Evolutionary conservation across 2,888 invertebrate species (phyloP).

Genomic region (Exocentrus adspersus): DNA sequence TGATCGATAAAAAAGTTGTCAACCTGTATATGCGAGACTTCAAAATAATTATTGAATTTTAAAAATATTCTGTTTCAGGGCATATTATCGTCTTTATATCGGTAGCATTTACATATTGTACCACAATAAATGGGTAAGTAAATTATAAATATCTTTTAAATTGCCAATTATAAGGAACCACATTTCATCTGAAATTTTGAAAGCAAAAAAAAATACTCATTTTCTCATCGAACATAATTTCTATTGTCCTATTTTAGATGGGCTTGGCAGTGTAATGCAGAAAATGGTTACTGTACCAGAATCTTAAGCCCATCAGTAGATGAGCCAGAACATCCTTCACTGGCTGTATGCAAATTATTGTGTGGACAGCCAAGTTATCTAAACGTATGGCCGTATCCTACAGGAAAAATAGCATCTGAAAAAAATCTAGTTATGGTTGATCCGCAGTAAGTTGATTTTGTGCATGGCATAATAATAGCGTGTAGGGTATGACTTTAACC

Average conservation of each 20-base stretch:
- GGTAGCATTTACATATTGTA: no score
- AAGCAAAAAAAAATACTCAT: no score
- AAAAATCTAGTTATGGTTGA: conserved; percentile 66
- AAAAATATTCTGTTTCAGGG: no score
- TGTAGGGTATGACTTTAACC: no score
- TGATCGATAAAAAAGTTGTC: no score
- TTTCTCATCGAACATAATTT: neutral
- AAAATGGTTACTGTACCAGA: conserved; percentile 36
- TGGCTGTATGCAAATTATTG: conserved; percentile 73
- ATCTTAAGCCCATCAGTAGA: conserved; percentile 9
- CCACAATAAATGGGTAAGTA: no score
- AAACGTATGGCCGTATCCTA: conserved; percentile 76
- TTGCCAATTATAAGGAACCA: no score
- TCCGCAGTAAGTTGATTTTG: conserved; percentile 62
- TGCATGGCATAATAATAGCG: neutral
- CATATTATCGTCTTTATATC: no score
- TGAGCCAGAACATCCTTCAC: conserved; percentile 59
- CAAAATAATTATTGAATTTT: no score
- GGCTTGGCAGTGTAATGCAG: conserved; percentile 36
- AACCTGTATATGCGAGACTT: no score
- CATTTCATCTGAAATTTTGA: no score
- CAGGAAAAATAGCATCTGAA: conserved; percentile 56
- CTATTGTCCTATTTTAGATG: conserved; percentile 12
- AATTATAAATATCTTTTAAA: no score
- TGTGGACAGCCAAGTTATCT: conserved; percentile 72